Conservation (phyloP, 2,113 vertebrate genomes). For the Coptodon rendalli region DNA sequence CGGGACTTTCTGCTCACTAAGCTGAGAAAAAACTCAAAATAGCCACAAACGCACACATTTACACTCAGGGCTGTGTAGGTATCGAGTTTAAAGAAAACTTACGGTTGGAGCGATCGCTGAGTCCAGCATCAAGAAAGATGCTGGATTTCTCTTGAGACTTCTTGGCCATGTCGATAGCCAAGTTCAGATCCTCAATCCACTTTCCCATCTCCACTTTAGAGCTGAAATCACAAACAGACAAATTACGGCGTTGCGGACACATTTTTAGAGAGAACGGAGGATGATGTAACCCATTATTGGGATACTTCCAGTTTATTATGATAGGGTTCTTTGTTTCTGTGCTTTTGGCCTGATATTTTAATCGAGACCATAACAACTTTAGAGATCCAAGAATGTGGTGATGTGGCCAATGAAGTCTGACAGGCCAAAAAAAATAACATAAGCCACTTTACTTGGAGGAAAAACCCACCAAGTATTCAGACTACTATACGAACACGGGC, state of each 20-base stretch:
- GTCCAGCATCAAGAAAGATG: constrained; percentile 63
- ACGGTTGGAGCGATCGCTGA: constrained; percentile 75
- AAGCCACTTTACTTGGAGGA: background rate
- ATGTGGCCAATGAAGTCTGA: background rate
- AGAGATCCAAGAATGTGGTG: background rate
- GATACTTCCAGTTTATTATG: background rate
- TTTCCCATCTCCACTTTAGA: constrained; percentile 90
- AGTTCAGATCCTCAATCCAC: constrained; percentile 88
- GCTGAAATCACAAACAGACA: constrained; percentile 55
- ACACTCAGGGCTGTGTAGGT: background rate
- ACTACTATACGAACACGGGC: background rate
- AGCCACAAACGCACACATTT: background rate
- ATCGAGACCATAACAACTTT: background rate
- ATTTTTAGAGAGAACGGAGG: background rate
- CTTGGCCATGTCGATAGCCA: constrained; percentile 85
- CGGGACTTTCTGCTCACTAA: background rate
- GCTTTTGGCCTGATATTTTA: background rate
- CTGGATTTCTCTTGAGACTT: constrained; percentile 74
- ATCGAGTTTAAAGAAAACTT: constrained; percentile 33
- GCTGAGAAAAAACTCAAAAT: background rate
- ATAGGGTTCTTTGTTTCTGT: background rate
- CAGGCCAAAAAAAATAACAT: background rate
- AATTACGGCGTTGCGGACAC: background rate
- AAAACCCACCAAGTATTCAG: background rate
- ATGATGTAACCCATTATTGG: background rate